A percentile compares a stretch with the other conserved stretches of the same genome.
These are phyloP conservation scores for Ferdinandea cuprea DNA, from an alignment of 2,888 invertebrate species.

Conservation along the genomic window DNA sequence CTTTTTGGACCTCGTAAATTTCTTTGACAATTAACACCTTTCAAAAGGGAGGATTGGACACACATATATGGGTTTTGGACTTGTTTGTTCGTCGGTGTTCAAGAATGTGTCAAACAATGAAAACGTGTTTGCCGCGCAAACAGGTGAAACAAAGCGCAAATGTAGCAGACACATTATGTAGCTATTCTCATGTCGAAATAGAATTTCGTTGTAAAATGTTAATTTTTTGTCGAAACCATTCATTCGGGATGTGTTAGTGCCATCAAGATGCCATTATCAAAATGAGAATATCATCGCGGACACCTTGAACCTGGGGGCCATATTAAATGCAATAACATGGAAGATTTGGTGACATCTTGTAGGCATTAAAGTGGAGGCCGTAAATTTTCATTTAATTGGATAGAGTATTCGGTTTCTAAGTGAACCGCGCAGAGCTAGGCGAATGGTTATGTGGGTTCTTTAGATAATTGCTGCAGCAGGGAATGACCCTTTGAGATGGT, in stretches of 20 bases:
- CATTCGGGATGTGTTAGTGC: conserved; percentile 47
- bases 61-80: conserved; percentile 26
- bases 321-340: conserved; percentile 53
- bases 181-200: conserved; percentile 19
- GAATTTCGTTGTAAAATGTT: conserved; percentile 65
- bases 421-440: conserved; percentile 2
- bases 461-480: conserved; percentile 30
- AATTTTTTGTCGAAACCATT: conserved; percentile 44
- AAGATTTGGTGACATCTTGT: conserved; percentile 56
- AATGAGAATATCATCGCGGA: conserved; percentile 38
- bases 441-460: conserved; percentile 34
- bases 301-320: conserved; percentile 47
- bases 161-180: conserved; percentile 8
- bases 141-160: conserved; percentile 45
- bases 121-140: conserved; percentile 35
- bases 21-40: conserved; percentile 72
- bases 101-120: conserved; percentile 47
- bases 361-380: conserved; percentile 26
- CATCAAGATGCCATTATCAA: conserved; percentile 66
- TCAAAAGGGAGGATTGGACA: conserved; percentile 28
- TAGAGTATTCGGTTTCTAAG: conserved; percentile 10
- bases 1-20: conserved; percentile 61
- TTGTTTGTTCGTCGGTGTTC: conserved; percentile 53
- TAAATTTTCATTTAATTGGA: conserved; percentile 60
- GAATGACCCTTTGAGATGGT: conserved; percentile 1